Base-by-base conservation (phyloP, 2,797 vertebrate species). In the Fundulus diaphanus region DNA sequence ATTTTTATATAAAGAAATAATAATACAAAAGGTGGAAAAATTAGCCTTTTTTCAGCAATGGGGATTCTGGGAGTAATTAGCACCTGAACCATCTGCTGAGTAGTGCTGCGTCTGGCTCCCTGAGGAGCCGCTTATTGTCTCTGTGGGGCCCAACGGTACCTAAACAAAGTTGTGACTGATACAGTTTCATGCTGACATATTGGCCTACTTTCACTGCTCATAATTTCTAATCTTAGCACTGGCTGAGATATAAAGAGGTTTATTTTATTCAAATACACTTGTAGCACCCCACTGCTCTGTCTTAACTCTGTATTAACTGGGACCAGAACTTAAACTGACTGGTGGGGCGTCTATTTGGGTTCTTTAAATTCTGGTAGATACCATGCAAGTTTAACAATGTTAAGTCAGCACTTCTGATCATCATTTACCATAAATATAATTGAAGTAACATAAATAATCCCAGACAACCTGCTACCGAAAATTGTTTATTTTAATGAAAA, bases 41-140 rank as follows among this genome's bases (percentile, higher is more conserved):
- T n/a, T 81, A 65, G 75, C 83, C 85, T 73, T 51, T 72, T 78
- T 83, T 78, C 8, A 74, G 69, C 16, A 86, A 76, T 57, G 44
- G 61, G 73, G 77, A 82, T 86, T 91, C 74, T 93, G 84, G 85
- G 86, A 80, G 82, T 90, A 90, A 92, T 92, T 92, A 91, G 83
- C 84, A 91, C 86, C 87, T 79, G 80, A 82, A 80, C 92, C 92
- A 93, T 94, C 93, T 94, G 92, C 85, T 91, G 31, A 77, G 72
- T 67, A 73, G 86, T 52, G 16, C 85, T 85, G 88, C 84, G 82
- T 79, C 72, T 48, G 77, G 73, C 78, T 91, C 92, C 88, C 90
- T 0, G 42, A 89, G 83, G 88, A 87, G 57, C 70, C 65, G 13
- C 73, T 73, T 83, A 90, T 90, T 85, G 74, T 92, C 86, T 91